Evolutionary conservation across 1,140 invertebrate genomes (phyloP).

Genomic region (Trachymyrmex cornetzi): DNA sequence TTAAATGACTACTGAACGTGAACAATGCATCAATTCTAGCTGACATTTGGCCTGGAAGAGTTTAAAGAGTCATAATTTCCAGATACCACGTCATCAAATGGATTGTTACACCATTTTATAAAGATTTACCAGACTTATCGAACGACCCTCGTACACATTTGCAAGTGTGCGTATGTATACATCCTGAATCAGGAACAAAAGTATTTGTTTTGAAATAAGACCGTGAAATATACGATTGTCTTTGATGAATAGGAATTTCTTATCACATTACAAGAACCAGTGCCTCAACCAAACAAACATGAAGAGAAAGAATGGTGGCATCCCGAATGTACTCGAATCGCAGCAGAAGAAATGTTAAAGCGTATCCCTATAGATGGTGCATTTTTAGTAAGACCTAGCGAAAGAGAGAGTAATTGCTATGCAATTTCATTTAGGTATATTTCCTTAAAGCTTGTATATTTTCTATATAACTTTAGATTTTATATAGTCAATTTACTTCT

Average conservation of each 20-base stretch:
- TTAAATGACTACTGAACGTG: too few relatives aligned
- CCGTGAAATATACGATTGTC: neutral
- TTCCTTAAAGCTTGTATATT: neutral
- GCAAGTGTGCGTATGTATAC: neutral
- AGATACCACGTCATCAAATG: too few relatives aligned
- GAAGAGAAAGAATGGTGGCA: constrained; percentile 98
- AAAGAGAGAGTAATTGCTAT: constrained; percentile 94
- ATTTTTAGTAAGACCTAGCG: constrained; percentile 95
- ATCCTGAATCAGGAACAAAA: neutral
- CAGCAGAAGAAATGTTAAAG: constrained; percentile 95
- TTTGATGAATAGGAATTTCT: constrained; percentile 90
- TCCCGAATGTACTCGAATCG: constrained; percentile 91
- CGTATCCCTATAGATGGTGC: constrained; percentile 95
- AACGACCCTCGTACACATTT: too few relatives aligned
- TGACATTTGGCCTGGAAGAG: too few relatives aligned
- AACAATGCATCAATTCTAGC: too few relatives aligned
- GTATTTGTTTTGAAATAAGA: constrained; percentile 15
- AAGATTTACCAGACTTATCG: too few relatives aligned
- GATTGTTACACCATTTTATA: too few relatives aligned
- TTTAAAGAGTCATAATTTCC: too few relatives aligned
- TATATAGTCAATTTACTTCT: constrained; percentile 80
- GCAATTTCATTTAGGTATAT: constrained; percentile 97
- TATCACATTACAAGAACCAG: constrained; percentile 95
- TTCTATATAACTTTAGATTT: neutral
- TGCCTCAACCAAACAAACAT: constrained; percentile 97